phyloP scores from a whole-genome alignment of 1,140 invertebrate genomes.

The Drosophila bifasciata region DNA sequence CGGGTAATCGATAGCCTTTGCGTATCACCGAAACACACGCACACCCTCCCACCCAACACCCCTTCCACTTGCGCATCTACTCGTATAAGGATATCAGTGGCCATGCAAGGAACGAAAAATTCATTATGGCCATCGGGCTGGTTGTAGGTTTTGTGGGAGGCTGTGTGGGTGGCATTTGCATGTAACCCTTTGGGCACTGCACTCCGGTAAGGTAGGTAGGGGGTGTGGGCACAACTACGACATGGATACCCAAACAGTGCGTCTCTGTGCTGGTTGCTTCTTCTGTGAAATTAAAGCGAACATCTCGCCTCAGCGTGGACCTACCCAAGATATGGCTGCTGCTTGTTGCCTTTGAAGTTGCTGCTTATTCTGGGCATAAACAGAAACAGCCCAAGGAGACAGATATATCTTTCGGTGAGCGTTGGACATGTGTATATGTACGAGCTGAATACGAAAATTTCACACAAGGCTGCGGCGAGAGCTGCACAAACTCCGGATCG shows the following conservation, averaged over 20 bases:
- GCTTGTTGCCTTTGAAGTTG: slow-evolving; percentile 49
- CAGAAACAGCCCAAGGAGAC: slow-evolving; percentile 41
- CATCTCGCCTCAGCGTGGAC: slow-evolving; percentile 20
- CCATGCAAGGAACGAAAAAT: too few species aligned
- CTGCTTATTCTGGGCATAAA: slow-evolving; percentile 28
- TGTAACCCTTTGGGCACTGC: too few species aligned
- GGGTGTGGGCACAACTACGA: slow-evolving; percentile 31
- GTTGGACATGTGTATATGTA: not conserved
- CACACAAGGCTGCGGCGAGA: slow-evolving; percentile 67
- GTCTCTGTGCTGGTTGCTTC: slow-evolving; percentile 15
- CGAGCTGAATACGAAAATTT: slow-evolving; percentile 56
- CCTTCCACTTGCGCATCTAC: too few species aligned
- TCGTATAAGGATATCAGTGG: not conserved
- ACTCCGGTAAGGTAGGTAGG: not conserved
- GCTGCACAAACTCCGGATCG: slow-evolving; percentile 59
- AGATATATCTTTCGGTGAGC: slow-evolving; percentile 7
- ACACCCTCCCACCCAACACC: too few species aligned
- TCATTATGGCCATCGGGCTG: too few species aligned
- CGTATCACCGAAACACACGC: too few species aligned
- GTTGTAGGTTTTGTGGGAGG: too few species aligned
- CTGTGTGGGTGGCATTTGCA: too few species aligned
- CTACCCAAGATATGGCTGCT: slow-evolving; percentile 45
- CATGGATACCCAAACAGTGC: slow-evolving; percentile 55
- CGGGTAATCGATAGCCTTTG: too few species aligned
- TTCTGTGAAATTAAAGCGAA: slow-evolving; percentile 59